Conservation (phyloP, 2,888 invertebrate genomes). For the Labia minor region DNA sequence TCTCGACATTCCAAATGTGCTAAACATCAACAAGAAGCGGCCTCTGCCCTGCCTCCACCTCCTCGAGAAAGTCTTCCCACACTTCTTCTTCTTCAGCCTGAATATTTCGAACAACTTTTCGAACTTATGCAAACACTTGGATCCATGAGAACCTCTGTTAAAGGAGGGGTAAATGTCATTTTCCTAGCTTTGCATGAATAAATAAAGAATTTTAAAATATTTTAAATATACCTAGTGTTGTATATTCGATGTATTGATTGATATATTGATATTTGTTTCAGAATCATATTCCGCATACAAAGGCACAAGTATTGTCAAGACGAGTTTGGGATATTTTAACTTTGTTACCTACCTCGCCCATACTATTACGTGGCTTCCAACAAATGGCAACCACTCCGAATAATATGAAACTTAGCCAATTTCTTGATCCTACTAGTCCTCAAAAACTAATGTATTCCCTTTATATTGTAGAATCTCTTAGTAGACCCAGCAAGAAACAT, state of each 20-base stretch:
- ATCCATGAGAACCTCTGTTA: slow-evolving; percentile 67
- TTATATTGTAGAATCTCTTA: slow-evolving; percentile 75
- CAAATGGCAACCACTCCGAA: slow-evolving; percentile 46
- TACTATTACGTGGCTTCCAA: slow-evolving; percentile 72
- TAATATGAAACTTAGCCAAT: slow-evolving; percentile 51
- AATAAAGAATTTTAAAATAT: slow-evolving; percentile 14
- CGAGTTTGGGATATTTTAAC: slow-evolving; percentile 92
- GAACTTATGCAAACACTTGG: slow-evolving; percentile 82
- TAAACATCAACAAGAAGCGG: slow-evolving; percentile 65
- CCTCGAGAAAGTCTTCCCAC: slow-evolving; percentile 79
- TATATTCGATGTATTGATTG: neutral
- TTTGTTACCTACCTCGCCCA: slow-evolving; percentile 80
- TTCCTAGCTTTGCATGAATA: slow-evolving; percentile 20
- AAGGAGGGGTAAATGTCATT: slow-evolving; percentile 45
- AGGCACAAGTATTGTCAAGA: slow-evolving; percentile 78
- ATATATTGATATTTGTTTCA: slow-evolving; percentile 32
- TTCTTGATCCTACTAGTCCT: slow-evolving; percentile 78
- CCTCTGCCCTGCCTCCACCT: slow-evolving; percentile 76
- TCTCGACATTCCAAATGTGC: slow-evolving; percentile 45
- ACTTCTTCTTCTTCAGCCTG: slow-evolving; percentile 67
- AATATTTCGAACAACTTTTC: slow-evolving; percentile 84
- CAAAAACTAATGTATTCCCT: slow-evolving; percentile 92
- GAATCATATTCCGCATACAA: slow-evolving; percentile 65
- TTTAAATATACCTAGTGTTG: slow-evolving; percentile 8
- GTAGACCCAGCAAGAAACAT: slow-evolving; percentile 32